Conservation (phyloP, 2,888 invertebrate species). For the Sclerodermus sp. region DNA sequence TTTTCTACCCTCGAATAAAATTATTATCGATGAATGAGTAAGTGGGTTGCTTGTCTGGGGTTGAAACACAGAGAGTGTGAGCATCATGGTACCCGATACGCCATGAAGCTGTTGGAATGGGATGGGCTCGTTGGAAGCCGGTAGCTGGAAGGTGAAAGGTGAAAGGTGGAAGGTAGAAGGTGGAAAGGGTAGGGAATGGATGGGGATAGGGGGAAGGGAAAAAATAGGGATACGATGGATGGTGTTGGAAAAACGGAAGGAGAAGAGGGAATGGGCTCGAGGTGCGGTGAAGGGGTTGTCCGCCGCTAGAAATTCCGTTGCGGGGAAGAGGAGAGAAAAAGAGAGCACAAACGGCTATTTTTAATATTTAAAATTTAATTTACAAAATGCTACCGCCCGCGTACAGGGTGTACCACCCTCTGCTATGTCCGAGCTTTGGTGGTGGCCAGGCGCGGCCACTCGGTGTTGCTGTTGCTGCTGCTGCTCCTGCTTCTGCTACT, state of each 20-base stretch:
- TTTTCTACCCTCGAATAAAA: constrained; percentile 54
- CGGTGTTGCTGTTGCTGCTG: too few species aligned
- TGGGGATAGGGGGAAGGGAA: constrained; percentile 4
- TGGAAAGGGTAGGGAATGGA: background rate
- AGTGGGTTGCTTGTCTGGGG: constrained; percentile 37
- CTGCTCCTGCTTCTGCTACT: too few species aligned
- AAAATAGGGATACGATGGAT: constrained; percentile 28
- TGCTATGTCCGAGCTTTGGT: constrained; percentile 8
- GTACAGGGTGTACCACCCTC: too few species aligned
- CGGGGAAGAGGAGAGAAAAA: constrained; percentile 6
- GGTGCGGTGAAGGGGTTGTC: background rate
- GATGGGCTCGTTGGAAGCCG: too few species aligned
- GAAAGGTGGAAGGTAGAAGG: background rate
- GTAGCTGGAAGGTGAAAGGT: too few species aligned
- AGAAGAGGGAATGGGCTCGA: constrained; percentile 24
- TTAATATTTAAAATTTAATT: constrained; percentile 59
- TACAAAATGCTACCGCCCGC: constrained; percentile 50
- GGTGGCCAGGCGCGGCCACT: background rate
- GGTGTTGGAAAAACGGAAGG: constrained; percentile 32
- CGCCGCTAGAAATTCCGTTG: constrained; percentile 2
- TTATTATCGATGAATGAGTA: constrained; percentile 57
- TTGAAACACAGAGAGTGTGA: too few species aligned
- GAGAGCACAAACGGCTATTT: constrained; percentile 46
- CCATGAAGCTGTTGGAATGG: too few species aligned
- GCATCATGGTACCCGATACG: too few species aligned